These are phyloP conservation scores for Chymomyza costata DNA, from an alignment of 1,140 invertebrate genomes.

Conservation along the genomic window DNA sequence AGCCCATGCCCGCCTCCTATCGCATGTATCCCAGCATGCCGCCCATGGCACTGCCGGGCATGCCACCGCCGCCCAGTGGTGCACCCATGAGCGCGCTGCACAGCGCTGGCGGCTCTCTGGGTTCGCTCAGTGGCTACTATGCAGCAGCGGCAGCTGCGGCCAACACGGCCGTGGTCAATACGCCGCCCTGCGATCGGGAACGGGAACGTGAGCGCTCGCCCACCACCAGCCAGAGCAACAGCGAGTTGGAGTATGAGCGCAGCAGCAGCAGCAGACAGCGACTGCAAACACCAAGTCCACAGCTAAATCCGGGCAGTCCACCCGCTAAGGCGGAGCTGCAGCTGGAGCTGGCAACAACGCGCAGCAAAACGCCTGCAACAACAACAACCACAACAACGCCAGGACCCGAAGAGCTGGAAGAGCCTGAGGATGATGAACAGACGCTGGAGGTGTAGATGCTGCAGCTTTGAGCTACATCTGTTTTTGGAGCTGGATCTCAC, in stretches of 20 bases:
- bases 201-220: constrained; percentile 42
- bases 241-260: constrained; percentile 50
- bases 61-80: constrained; percentile 45
- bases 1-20: constrained; percentile 85
- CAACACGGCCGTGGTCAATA: constrained; percentile 11
- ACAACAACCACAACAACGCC: constrained; percentile 3
- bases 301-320: constrained; percentile 70
- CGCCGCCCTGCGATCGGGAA: constrained; percentile 8
- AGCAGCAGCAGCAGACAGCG: constrained; percentile 49
- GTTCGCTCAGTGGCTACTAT: constrained; percentile 64
- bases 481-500: constrained; percentile 53
- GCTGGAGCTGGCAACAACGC: constrained; percentile 10
- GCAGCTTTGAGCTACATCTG: not conserved
- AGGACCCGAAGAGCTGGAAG: constrained; percentile 1
- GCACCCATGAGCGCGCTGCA: constrained; percentile 29
- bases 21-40: constrained; percentile 76
- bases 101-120: constrained; percentile 36
- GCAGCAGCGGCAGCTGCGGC: constrained; percentile 41
- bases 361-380: constrained; percentile 9
- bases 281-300: constrained; percentile 63
- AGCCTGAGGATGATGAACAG: constrained; percentile 62
- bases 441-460: constrained; percentile 68
- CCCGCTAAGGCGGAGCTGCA: constrained; percentile 30
- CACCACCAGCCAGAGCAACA: constrained; percentile 54
- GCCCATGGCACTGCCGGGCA: constrained; percentile 47